Conservation (phyloP, 1,140 invertebrate species). For the Brachystomella parvula region DNA sequence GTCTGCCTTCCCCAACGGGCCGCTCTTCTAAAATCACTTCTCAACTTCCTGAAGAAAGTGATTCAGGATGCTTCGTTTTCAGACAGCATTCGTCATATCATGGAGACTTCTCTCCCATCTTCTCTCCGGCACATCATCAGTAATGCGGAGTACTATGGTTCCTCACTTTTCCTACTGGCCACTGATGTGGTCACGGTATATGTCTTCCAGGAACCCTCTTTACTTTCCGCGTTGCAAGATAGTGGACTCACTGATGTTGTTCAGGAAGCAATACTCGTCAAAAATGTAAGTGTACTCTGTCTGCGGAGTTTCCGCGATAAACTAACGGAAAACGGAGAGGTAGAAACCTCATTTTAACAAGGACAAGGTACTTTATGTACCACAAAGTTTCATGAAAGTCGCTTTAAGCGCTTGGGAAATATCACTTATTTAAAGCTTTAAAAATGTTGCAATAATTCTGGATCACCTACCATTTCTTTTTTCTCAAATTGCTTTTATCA, state of each 20-base stretch:
- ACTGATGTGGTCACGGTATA: conserved; percentile 87
- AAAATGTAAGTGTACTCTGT: conserved; percentile 55
- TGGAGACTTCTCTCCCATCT: conserved; percentile 77
- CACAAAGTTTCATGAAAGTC: too few species aligned
- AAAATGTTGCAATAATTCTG: conserved; percentile 3
- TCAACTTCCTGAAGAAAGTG: conserved; percentile 84
- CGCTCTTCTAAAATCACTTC: conserved; percentile 76
- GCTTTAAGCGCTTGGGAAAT: too few species aligned
- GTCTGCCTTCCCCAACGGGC: conserved; percentile 73
- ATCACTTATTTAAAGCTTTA: too few species aligned
- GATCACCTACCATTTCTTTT: conserved; percentile 7
- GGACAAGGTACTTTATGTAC: too few species aligned
- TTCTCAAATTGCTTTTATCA: neutral
- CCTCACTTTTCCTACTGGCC: conserved; percentile 78
- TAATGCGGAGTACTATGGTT: conserved; percentile 86
- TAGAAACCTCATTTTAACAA: too few species aligned
- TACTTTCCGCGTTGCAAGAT: conserved; percentile 75
- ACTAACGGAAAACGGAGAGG: too few species aligned
- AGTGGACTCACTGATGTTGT: conserved; percentile 85
- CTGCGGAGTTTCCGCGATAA: too few species aligned
- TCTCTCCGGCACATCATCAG: conserved; percentile 84
- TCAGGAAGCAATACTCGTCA: conserved; percentile 72
- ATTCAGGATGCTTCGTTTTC: conserved; percentile 70
- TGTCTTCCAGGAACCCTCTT: conserved; percentile 84
- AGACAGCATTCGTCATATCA: conserved; percentile 77